Base-by-base conservation (phyloP, 2,888 invertebrate genomes). In the Heteropelma amictum region DNA sequence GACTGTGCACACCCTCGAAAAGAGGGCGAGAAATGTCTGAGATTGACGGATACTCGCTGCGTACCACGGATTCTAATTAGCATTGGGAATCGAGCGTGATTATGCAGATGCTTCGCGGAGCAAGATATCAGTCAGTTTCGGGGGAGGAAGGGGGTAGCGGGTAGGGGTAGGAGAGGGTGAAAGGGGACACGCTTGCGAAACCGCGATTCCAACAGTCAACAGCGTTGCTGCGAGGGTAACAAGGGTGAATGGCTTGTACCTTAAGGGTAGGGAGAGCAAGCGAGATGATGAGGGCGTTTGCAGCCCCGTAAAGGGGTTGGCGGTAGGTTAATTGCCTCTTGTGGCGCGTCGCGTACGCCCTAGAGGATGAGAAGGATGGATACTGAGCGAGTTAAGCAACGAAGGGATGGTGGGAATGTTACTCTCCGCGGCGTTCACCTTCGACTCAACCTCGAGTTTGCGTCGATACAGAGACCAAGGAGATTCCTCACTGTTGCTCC, bases 271-370 rank as follows among this genome's bases (percentile, higher is more conserved):
- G 23, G 71, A 51, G 80, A 75, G 75, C 74, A 60, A 73, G 70
- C n/a, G 49, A 71, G 54, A 68, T 75, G 74, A 76, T 76, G 14
- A 49, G 74, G 71, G 72, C 69, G 63, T 54, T 51, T 63, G 45
- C 61, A 65, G 61, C 45, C 77, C 80, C 73, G 74, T 75, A 79
- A 82, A 84, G 82, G 84, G 84, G 83, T 80, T 82, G 45, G 84
- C 80, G 77, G 81, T 83, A 84, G 87, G 87, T 87, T 88, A 87
- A 88, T 88, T 88, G 87, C 85, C 88, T 86, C 86, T 86, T 83
- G 85, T 82, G 85, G 84, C 81, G 80, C 85, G 86, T 85, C 83
- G 77, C 64, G 60, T 77, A 78, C 56, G 28, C 65, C 81, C 83
- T 80, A 83, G 78, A 75, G 68, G 77, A 76, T 19, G 80, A 68